phyloP scores from a whole-genome alignment of 2,113 vertebrate species.

The Crotalus horridus region DNA sequence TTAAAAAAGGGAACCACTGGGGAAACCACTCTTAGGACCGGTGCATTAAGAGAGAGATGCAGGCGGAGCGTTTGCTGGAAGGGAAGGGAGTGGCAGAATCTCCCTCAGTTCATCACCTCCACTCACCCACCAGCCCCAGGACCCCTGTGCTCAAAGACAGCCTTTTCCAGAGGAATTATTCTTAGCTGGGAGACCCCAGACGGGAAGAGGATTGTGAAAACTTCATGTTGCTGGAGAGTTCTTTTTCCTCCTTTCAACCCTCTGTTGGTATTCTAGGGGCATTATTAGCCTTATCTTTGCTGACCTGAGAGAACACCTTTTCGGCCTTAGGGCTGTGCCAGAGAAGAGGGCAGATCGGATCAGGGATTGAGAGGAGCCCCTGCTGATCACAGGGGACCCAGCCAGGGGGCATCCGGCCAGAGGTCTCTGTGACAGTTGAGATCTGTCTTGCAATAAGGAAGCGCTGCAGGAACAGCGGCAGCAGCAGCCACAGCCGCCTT shows the following conservation, averaged over 20 bases:
- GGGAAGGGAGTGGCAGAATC: background rate
- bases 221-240: background rate
- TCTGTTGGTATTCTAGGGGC: background rate
- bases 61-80: background rate
- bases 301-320: background rate
- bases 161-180: background rate
- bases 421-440: background rate
- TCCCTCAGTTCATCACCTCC: background rate
- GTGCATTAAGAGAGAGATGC: background rate
- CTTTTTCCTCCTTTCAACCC: background rate
- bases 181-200: background rate
- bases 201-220: background rate
- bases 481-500: too few species aligned
- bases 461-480: too few species aligned
- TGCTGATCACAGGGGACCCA: background rate
- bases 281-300: background rate
- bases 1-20: background rate
- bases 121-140: background rate
- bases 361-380: background rate
- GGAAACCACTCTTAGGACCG: background rate
- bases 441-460: too few species aligned
- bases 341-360: background rate
- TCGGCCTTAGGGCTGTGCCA: background rate
- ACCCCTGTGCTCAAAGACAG: background rate
- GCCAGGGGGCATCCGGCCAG: background rate